These are phyloP conservation scores for Nemotelus nigrinus DNA, from an alignment of 2,888 invertebrate genomes.

Conservation along the genomic window DNA sequence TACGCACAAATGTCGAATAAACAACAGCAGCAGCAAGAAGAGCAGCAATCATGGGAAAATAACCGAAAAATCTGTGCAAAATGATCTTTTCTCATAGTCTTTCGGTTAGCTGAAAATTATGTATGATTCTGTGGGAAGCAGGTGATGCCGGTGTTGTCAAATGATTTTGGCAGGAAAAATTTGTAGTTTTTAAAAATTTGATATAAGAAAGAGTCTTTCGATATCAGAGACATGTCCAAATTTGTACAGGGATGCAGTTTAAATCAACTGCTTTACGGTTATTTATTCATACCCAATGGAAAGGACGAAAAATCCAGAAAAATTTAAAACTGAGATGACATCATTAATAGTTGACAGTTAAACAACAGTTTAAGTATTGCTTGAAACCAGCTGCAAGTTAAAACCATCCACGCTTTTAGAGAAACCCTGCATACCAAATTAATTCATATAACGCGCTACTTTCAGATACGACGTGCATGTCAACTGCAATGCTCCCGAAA, in stretches of 20 bases:
- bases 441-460: too few relatives aligned
- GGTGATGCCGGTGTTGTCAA: neutral
- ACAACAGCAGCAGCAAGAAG: constrained; percentile 4
- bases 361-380: too few relatives aligned
- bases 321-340: too few relatives aligned
- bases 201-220: neutral
- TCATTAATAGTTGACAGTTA: too few relatives aligned
- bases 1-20: constrained; percentile 7
- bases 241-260: too few relatives aligned
- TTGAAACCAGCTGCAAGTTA: too few relatives aligned
- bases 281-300: too few relatives aligned
- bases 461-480: neutral
- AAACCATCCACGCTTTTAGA: too few relatives aligned
- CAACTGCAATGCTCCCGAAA: neutral
- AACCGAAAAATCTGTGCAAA: constrained; percentile 42
- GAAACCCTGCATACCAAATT: too few relatives aligned
- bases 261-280: too few relatives aligned
- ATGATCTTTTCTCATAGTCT: constrained; percentile 23
- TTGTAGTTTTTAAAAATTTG: neutral
- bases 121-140: neutral
- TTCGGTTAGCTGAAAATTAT: constrained; percentile 13
- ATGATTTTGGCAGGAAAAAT: neutral
- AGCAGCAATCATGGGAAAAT: constrained; percentile 35
- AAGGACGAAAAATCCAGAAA: neutral
- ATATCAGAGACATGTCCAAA: too few relatives aligned